phyloP scores from a whole-genome alignment of 2,113 vertebrate genomes.

The Hippocampus guttulatus region DNA sequence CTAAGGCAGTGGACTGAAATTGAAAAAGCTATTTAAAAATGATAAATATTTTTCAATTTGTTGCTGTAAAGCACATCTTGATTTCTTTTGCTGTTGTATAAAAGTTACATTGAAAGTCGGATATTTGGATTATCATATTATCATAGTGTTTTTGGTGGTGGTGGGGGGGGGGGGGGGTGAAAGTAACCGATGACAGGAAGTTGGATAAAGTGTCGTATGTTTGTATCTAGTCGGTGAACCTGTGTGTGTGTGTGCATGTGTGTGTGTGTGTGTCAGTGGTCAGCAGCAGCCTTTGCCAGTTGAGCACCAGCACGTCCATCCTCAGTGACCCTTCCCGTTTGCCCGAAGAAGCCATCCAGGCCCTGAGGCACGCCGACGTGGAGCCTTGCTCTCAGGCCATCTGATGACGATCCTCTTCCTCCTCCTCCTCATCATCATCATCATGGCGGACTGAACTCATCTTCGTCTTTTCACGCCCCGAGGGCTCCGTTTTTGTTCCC shows the following conservation, averaged over 20 bases:
- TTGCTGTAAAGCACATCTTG: too few relatives aligned
- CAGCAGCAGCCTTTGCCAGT: slow-evolving; percentile 81
- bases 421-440: background rate
- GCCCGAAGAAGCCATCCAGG: slow-evolving; percentile 82
- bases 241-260: background rate
- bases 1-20: too few relatives aligned
- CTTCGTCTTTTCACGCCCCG: slow-evolving; percentile 11
- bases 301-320: slow-evolving; percentile 86
- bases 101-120: too few relatives aligned
- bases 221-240: background rate
- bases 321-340: slow-evolving; percentile 81
- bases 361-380: slow-evolving; percentile 65
- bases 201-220: background rate
- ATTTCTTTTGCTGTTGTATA: too few relatives aligned
- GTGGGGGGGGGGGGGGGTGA: too few relatives aligned
- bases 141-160: background rate
- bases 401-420: background rate
- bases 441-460: background rate
- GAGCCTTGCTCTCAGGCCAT: slow-evolving; percentile 46
- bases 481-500: background rate
- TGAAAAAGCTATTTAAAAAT: too few relatives aligned
- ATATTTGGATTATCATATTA: too few relatives aligned
- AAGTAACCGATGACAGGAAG: background rate
- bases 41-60: too few relatives aligned
- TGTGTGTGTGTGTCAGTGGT: slow-evolving; percentile 74